phyloP scores from a whole-genome alignment of 2,113 vertebrate species.

The Neogobius melanostomus region DNA sequence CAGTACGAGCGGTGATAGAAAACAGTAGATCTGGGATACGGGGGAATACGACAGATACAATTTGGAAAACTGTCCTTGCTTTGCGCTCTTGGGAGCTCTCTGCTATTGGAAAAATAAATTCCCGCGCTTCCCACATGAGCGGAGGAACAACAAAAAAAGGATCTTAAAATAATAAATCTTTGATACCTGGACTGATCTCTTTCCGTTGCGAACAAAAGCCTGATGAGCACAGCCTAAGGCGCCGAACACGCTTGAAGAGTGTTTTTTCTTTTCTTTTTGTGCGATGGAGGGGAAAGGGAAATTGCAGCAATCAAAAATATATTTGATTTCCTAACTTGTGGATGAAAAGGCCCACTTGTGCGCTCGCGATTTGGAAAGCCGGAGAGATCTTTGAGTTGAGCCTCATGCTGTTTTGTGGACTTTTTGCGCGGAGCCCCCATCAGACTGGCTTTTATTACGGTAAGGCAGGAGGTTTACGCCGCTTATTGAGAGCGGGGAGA shows the following conservation, averaged over 20 bases:
- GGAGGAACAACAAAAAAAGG: slow-evolving; percentile 11
- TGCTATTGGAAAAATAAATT: slow-evolving; percentile 27
- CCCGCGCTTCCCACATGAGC: slow-evolving; percentile 11
- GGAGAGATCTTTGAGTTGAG: neutral
- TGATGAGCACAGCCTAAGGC: slow-evolving; percentile 33
- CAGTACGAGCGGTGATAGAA: slow-evolving; percentile 34
- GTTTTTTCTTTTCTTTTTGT: neutral
- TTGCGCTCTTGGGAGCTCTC: slow-evolving; percentile 22
- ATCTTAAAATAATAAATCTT: slow-evolving; percentile 29
- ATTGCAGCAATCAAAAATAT: slow-evolving; percentile 7
- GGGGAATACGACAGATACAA: slow-evolving; percentile 3
- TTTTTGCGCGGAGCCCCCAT: neutral
- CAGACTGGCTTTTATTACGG: slow-evolving; percentile 6
- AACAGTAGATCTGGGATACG: slow-evolving; percentile 16
- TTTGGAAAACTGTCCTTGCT: slow-evolving; percentile 40
- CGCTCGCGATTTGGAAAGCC: slow-evolving; percentile 4
- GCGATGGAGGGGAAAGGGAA: neutral
- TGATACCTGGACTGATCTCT: slow-evolving; percentile 48
- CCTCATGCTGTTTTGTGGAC: neutral
- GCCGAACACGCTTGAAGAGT: slow-evolving; percentile 5
- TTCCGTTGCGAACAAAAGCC: slow-evolving; percentile 29
- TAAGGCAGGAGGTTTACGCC: slow-evolving; percentile 21
- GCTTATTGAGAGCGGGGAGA: slow-evolving; percentile 1
- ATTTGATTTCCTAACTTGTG: slow-evolving; percentile 12
- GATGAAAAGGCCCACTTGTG: slow-evolving; percentile 7